Evolutionary conservation across 2,888 invertebrate species (phyloP), one percentile per base, ranked within the genome.

Genomic region (Rotaria socialis): DNA sequence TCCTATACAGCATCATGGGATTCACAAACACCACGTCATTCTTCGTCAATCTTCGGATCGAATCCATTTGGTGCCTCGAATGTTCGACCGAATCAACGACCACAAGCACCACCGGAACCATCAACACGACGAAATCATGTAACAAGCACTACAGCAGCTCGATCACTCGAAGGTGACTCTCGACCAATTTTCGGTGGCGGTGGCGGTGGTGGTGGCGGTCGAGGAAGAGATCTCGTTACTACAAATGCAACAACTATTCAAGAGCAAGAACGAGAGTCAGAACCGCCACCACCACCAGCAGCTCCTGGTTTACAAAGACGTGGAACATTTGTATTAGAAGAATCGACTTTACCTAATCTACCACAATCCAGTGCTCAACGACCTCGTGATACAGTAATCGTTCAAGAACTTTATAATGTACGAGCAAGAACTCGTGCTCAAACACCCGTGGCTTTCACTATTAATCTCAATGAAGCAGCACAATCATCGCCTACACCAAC

Each of bases 171-270:
- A 58, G 74, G 85, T 52, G 47, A 74, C 27, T 27, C 50, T 74
- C 58, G 47, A 7, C 47, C 50, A 27, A 85, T 55, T 41, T 24
- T 60, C n/a, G 43, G 85, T 52, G 55, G 85, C 19, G 10, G 58
- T 8, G 58, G 85, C 22, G 19, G 74, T n/a, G 85, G 43, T 27
- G 24, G 60, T 16, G 75, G 41, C 96, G 93, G 88, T 5, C 88
- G 89, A 89, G 22, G 6, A 55, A 43, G 85, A 85, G 41, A 24
- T 47, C 86, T 89, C 52, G 90, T 89, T 87, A 89, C 90, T 88
- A 87, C 88, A 35, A 35, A 35, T 2, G 89, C 89, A 85, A 89
- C 90, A 85, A 87, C 90, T 88, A 89, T 89, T 86, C 88, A 88
- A 22, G 87, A 90, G 67, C 87, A 89, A 85, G 88, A 89, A 86